Base-by-base conservation (phyloP, 2,888 invertebrate genomes). In the Heliconius ismenius region DNA sequence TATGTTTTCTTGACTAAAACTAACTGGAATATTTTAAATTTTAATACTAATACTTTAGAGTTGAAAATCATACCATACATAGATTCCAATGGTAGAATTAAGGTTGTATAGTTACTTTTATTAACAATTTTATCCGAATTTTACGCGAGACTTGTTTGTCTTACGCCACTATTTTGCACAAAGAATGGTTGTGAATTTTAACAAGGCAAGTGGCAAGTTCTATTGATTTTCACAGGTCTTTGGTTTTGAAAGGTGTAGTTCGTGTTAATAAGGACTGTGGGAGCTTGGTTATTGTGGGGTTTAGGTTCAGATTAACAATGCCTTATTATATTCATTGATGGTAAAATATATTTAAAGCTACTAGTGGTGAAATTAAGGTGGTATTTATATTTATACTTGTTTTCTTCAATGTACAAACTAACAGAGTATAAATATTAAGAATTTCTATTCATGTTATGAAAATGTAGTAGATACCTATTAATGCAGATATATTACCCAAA, bases 111-210 rank as follows among this genome's bases (percentile, higher is more conserved):
- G 4, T 3, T 18, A 62, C 62, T 43, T 73, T 73, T 62, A 62
- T 73, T 73, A 26, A 36, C 39, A 73, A 11, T 11, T 36, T 73
- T 87, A 90, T 89, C 85, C 85, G 85, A 86, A 82, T 91, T 92
- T 92, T 87, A 92, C 92, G 91, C 87, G 86, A 91, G 87, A 91
- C 82, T 88, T 91, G 84, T 92, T 92, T 92, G 92, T 92, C 89
- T 92, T 90, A 89, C 87, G 83, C 83, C 81, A 82, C 82, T 83
- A 86, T 84, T 88, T 84, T 74, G 82, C 85, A 90, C 86, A 91
- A 89, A 88, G 84, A 82, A 76, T 81, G 87, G 87, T 86, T 87
- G 91, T 92, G 90, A 93, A 89, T 92, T 92, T 89, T 91, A 91
- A 92, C 91, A 90, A 88, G 89, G 82, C 82, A 87, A 87, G 89